These are phyloP conservation scores for Neelides folsomi DNA, from an alignment of 2,888 invertebrate species.

Conservation along the genomic window DNA sequence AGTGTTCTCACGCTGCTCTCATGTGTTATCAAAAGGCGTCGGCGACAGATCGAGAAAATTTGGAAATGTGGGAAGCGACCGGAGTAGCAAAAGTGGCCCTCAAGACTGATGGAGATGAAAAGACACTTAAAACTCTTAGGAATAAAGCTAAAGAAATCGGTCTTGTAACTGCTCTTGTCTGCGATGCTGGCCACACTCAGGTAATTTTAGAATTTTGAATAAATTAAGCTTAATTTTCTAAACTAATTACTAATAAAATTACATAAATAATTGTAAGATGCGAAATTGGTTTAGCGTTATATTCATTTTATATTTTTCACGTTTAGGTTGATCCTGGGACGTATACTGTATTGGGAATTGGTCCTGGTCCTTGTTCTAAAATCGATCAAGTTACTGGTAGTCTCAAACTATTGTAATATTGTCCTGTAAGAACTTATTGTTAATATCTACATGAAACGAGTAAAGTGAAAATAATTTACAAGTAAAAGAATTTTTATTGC, in stretches of 20 bases:
- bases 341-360: slow-evolving; percentile 77
- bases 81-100: slow-evolving; percentile 83
- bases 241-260: no score
- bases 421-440: no score
- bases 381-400: slow-evolving; percentile 76
- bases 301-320: slow-evolving; percentile 42
- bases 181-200: slow-evolving; percentile 77
- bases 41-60: slow-evolving; percentile 47
- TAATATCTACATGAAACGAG: no score
- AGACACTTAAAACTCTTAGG: slow-evolving; percentile 54
- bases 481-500: no score
- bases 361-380: slow-evolving; percentile 66
- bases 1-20: slow-evolving; percentile 75
- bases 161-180: slow-evolving; percentile 58
- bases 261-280: no score
- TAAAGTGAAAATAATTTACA: no score
- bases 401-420: slow-evolving; percentile 64
- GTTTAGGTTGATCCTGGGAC: slow-evolving; percentile 82
- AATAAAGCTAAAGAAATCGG: slow-evolving; percentile 55
- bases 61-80: slow-evolving; percentile 53
- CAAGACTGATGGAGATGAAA: slow-evolving; percentile 56
- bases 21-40: slow-evolving; percentile 63
- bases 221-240: not conserved
- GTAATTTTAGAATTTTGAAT: slow-evolving; percentile 9
- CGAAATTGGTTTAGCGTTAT: not conserved